phyloP scores from a whole-genome alignment of 2,888 invertebrate genomes.

The Zygogramma bicolorata region DNA sequence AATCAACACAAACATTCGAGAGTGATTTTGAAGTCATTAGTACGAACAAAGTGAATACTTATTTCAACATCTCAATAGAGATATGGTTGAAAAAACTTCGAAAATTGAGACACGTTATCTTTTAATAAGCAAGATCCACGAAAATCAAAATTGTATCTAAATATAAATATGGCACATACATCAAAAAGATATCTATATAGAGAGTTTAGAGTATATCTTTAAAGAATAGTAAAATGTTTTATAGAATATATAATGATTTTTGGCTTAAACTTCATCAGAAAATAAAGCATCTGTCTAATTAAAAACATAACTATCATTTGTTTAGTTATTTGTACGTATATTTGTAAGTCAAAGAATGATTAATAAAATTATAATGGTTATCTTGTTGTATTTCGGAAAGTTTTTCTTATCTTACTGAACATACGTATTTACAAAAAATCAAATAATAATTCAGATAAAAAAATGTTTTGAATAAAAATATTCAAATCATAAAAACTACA shows the following conservation, averaged over 20 bases:
- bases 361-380: constrained; percentile 1
- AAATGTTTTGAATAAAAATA: too few relatives aligned
- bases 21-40: background rate
- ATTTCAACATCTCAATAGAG: background rate
- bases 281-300: constrained; percentile 35
- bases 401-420: too few relatives aligned
- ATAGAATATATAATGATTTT: constrained; percentile 45
- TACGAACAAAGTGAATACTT: background rate
- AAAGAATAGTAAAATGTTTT: constrained; percentile 38
- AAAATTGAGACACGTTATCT: background rate
- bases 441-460: too few relatives aligned
- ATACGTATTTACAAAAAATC: too few relatives aligned
- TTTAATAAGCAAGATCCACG: background rate
- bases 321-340: constrained; percentile 30
- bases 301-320: constrained; percentile 25
- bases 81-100: background rate
- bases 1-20: background rate
- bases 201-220: constrained; percentile 31
- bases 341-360: constrained; percentile 23
- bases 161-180: constrained; percentile 48
- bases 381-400: background rate
- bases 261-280: constrained; percentile 41
- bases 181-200: constrained; percentile 39
- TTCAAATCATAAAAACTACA: too few relatives aligned
- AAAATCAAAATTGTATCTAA: constrained; percentile 19